These are phyloP conservation scores for Thamnophis elegans DNA, from an alignment of 2,797 vertebrate species.

Conservation along the genomic window DNA sequence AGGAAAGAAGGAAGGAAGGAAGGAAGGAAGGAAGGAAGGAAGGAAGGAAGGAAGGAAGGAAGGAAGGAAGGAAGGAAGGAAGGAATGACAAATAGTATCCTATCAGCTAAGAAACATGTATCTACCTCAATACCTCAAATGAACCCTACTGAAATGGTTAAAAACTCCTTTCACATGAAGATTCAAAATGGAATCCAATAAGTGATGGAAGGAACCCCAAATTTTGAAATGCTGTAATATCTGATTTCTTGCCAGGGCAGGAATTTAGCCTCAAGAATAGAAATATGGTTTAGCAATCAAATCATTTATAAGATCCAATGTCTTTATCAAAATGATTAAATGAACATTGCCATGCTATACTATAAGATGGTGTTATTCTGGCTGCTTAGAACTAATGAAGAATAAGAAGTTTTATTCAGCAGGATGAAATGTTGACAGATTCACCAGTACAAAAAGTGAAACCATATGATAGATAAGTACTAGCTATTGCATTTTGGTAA, in stretches of 20 bases:
- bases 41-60: not conserved
- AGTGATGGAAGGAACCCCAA: not conserved
- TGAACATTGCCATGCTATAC: not conserved
- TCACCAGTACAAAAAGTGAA: not conserved
- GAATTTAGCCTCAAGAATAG: not conserved
- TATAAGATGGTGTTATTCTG: not conserved
- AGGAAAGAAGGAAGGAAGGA: too few relatives aligned
- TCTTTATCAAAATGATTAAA: not conserved
- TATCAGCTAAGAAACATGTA: not conserved
- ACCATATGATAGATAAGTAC: not conserved
- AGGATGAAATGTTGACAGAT: not conserved
- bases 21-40: not conserved
- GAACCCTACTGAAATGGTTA: conserved; percentile 17
- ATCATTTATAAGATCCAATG: not conserved
- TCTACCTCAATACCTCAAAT: not conserved
- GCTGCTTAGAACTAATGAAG: not conserved
- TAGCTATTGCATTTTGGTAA: not conserved
- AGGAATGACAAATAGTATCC: not conserved
- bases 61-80: too few relatives aligned
- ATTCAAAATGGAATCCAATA: not conserved
- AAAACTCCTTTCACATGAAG: conserved; percentile 37
- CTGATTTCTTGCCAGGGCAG: not conserved
- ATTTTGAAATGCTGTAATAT: not conserved
- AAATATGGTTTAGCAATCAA: not conserved
- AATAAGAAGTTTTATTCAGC: not conserved